Conservation (phyloP, 1,140 invertebrate genomes). For the Charaxes varanes region DNA sequence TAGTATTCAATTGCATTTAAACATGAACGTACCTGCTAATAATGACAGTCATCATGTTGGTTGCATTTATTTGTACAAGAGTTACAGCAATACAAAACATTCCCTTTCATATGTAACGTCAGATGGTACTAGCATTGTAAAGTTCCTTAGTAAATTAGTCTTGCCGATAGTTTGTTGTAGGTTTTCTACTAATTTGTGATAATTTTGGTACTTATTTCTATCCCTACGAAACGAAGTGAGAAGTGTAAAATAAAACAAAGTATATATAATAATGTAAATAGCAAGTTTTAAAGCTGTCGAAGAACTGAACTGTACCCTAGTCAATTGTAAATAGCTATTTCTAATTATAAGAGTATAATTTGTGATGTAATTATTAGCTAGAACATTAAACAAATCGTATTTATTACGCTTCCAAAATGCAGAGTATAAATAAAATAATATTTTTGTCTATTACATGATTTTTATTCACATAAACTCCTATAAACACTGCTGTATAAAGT, state of each 20-base stretch:
- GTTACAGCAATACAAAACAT: conserved; percentile 31
- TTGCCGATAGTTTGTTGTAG: conserved; percentile 25
- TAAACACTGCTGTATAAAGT: too few relatives aligned
- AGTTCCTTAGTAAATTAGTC: conserved; percentile 52
- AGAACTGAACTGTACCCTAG: conserved; percentile 73
- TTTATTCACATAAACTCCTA: conserved; percentile 37
- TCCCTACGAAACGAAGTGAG: conserved; percentile 35
- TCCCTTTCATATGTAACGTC: conserved; percentile 36
- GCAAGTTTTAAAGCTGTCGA: conserved; percentile 39
- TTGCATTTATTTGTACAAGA: conserved; percentile 18
- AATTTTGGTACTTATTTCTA: conserved; percentile 63
- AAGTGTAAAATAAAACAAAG: conserved; percentile 32
- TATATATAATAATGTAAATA: conserved; percentile 41
- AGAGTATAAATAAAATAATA: conserved; percentile 72
- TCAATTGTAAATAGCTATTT: conserved; percentile 68
- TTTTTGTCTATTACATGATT: conserved; percentile 58
- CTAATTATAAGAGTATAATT: conserved; percentile 62
- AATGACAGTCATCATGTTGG: conserved; percentile 21
- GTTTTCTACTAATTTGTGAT: conserved; percentile 56
- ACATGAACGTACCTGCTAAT: conserved; percentile 38
- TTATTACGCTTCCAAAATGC: conserved; percentile 71
- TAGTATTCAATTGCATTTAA: conserved; percentile 27
- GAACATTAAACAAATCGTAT: conserved; percentile 65
- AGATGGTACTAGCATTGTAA: conserved; percentile 35
- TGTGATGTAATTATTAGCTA: conserved; percentile 71